Evolutionary conservation across 2,888 invertebrate genomes (phyloP).

Genomic region (Mesopsocus fuscifrons): DNA sequence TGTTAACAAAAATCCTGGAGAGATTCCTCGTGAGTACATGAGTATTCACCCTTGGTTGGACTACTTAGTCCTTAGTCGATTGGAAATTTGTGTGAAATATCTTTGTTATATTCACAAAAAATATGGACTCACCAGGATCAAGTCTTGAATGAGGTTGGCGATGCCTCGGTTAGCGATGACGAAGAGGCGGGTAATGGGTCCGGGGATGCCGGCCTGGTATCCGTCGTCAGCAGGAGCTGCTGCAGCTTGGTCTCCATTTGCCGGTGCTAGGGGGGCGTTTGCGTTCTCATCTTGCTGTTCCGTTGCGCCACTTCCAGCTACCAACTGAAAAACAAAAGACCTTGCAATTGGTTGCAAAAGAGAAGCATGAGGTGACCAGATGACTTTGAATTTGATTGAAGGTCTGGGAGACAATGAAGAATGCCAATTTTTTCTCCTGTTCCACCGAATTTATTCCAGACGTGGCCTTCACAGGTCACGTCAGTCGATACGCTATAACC

Average conservation of each 20-base stretch:
- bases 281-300: slow-evolving; percentile 37
- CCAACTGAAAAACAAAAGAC: slow-evolving; percentile 34
- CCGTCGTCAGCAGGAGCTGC: slow-evolving; percentile 29
- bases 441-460: no score
- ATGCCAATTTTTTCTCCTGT: no score
- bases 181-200: slow-evolving; percentile 68
- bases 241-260: slow-evolving; percentile 8
- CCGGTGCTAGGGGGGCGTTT: slow-evolving; percentile 19
- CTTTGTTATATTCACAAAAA: slow-evolving; percentile 10
- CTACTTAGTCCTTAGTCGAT: no score
- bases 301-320: slow-evolving; percentile 53
- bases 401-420: no score
- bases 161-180: slow-evolving; percentile 75
- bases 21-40: no score
- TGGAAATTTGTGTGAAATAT: slow-evolving; percentile 9
- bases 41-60: no score
- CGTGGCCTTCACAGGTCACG: no score
- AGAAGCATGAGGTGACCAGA: slow-evolving; percentile 8
- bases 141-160: slow-evolving; percentile 71
- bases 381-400: no score
- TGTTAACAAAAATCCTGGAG: no score
- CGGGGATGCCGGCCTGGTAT: slow-evolving; percentile 66
- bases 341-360: neutral
- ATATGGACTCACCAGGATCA: slow-evolving; percentile 59
- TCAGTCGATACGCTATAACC: no score